Conservation (phyloP, 2,797 vertebrate species). For the Taeniopygia guttata region DNA sequence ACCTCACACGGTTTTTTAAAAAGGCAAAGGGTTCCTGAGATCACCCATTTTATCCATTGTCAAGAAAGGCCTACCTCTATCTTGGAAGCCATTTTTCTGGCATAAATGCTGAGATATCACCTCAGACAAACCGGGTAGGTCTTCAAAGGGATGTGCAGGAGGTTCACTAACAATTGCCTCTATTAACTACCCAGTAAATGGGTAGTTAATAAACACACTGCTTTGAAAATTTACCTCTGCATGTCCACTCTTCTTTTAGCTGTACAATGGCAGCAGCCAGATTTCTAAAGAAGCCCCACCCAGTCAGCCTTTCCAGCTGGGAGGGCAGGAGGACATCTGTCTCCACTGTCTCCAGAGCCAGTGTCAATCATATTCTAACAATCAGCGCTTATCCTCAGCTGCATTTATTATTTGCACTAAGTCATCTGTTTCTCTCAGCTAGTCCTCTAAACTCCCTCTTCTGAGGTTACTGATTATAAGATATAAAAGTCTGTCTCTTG, state of each 20-base stretch:
- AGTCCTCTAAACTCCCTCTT: neutral
- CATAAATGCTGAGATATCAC: slow-evolving; percentile 19
- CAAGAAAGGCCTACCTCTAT: slow-evolving; percentile 14
- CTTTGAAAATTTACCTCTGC: slow-evolving; percentile 57
- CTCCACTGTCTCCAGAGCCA: slow-evolving; percentile 20
- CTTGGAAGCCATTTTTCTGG: slow-evolving; percentile 41
- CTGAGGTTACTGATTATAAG: neutral
- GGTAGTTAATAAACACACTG: slow-evolving; percentile 42
- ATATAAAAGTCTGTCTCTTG: neutral
- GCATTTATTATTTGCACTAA: slow-evolving; percentile 44
- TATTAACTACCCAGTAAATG: slow-evolving; percentile 50
- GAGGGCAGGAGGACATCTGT: slow-evolving; percentile 52
- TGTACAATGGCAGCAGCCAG: slow-evolving; percentile 20
- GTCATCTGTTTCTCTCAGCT: neutral
- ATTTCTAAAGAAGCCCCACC: slow-evolving; percentile 43
- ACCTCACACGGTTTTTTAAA: slow-evolving; percentile 31
- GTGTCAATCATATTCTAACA: slow-evolving; percentile 46
- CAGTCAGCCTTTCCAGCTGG: slow-evolving; percentile 31
- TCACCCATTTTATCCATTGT: slow-evolving; percentile 47
- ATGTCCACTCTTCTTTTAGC: neutral
- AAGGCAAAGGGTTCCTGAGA: slow-evolving; percentile 29
- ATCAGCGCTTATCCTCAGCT: slow-evolving; percentile 11
- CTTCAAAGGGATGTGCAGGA: slow-evolving; percentile 50
- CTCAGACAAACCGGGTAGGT: neutral
- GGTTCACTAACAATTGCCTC: slow-evolving; percentile 12